These are phyloP conservation scores for Copidosoma aretas DNA, from an alignment of 2,888 invertebrate species.

Conservation along the genomic window DNA sequence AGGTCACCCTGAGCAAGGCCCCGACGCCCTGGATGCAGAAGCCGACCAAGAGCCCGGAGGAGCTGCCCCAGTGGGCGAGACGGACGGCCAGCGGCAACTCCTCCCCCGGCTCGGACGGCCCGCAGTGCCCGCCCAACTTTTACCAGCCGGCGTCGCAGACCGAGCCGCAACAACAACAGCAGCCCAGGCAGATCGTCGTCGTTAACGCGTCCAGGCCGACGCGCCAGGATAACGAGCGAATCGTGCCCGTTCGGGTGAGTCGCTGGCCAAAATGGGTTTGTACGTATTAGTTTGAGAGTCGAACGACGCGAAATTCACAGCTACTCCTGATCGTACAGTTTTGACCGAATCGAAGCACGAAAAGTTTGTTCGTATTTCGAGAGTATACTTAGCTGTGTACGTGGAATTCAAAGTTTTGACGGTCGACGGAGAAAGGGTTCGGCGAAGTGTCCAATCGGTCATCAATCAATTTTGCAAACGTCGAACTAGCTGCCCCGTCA, in stretches of 20 bases:
- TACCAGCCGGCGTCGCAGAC: conserved; percentile 29
- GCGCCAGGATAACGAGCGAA: conserved; percentile 48
- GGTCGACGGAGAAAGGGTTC: no score
- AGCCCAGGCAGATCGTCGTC: conserved; percentile 39
- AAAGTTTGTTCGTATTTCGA: no score
- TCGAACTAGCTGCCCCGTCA: no score
- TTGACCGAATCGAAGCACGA: no score
- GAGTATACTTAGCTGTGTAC: no score
- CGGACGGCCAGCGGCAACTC: conserved; percentile 46
- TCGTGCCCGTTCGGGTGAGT: conserved; percentile 54
- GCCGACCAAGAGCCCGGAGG: conserved; percentile 60
- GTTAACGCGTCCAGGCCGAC: conserved; percentile 43
- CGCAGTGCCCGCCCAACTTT: conserved; percentile 48
- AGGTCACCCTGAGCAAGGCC: conserved; percentile 66
- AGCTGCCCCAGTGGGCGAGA: conserved; percentile 65
- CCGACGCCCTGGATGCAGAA: conserved; percentile 69
- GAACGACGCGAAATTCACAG: no score
- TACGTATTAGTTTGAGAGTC: no score
- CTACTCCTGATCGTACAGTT: no score
- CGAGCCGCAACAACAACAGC: no score
- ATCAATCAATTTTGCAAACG: no score
- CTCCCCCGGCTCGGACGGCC: conserved; percentile 53
- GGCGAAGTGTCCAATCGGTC: no score
- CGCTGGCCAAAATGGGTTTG: not conserved
- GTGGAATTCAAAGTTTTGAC: no score